Evolutionary conservation across 2,113 vertebrate genomes (phyloP), one percentile per base, ranked within the genome.

Genomic region (Cinclus mexicanus): DNA sequence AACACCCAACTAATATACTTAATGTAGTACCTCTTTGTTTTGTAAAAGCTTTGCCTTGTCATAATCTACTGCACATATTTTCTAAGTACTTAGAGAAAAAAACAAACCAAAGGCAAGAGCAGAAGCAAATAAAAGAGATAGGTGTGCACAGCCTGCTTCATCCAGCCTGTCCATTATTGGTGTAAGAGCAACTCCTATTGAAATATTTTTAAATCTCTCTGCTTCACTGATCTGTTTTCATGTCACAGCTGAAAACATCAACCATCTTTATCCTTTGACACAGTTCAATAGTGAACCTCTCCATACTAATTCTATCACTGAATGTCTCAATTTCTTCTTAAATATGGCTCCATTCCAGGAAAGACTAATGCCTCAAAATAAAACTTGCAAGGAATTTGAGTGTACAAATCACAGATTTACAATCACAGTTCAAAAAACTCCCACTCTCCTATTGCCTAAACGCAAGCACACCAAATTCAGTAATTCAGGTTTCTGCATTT

Each of bases 251-350:
- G 79, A 59, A 93, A 93, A 90, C n/a, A 63, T 60, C 31, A 0
- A 75, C 52, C 56, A 94, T 56, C 59, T 57, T 60, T 87, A 46
- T 52, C 31, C 33, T 83, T 75, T 90, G 68, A 83, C 55, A 88
- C 52, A 70, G 59, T 37, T 87, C 42, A 67, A 72, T 35, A 70
- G 41, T 28, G 47, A 88, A 72, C 25, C 41, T 78, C 75, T 90
- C 64, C 71, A 50, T 64, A 47, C 18, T 64, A 63, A 64, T 42
- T 81, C 68, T 87, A 11, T 53, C 37, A 57, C 44, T 74, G 87
- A 90, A 86, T 70, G 37, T 81, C 92, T 95, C 56, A 39, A 75
- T 88, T 90, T 94, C 77, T 92, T 93, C 90, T 75, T 89, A 46
- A 42, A 68, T 33, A 41, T 44, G 72, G 49, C 68, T 80, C 2